A percentile compares a stretch with the other conserved stretches of the same genome.
These are phyloP conservation scores for Acanthococcus lagerstroemiae DNA, from an alignment of 2,888 invertebrate species.

Conservation along the genomic window DNA sequence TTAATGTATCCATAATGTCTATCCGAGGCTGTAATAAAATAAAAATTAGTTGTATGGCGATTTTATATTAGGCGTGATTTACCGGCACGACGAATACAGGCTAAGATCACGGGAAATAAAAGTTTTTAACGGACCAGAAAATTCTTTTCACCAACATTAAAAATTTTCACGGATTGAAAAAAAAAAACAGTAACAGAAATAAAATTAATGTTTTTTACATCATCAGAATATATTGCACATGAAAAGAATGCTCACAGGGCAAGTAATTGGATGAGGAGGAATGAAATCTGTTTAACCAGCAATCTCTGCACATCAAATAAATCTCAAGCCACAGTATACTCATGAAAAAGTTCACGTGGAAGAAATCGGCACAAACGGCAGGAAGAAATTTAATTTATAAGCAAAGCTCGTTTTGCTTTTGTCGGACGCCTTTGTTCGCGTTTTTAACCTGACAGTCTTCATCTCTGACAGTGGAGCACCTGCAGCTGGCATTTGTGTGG, in stretches of 20 bases:
- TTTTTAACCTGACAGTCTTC: slow-evolving; percentile 6
- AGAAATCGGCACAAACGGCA: not conserved
- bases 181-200: not conserved
- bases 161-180: not conserved
- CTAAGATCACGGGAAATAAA: not conserved
- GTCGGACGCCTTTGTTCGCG: not conserved
- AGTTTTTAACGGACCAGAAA: not conserved
- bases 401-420: slow-evolving; percentile 5
- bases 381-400: not conserved
- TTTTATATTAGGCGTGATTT: not conserved
- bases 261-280: not conserved
- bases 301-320: not conserved
- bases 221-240: not conserved
- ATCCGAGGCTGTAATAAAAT: too few relatives aligned
- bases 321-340: not conserved
- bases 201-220: not conserved
- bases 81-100: not conserved
- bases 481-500: not conserved
- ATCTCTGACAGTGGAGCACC: not conserved
- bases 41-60: too few relatives aligned
- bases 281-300: not conserved
- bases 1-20: too few relatives aligned
- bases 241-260: not conserved
- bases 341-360: not conserved
- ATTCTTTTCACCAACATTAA: not conserved